These are phyloP conservation scores for Willowsia nigromaculata DNA, from an alignment of 2,888 invertebrate species.

Conservation along the genomic window DNA sequence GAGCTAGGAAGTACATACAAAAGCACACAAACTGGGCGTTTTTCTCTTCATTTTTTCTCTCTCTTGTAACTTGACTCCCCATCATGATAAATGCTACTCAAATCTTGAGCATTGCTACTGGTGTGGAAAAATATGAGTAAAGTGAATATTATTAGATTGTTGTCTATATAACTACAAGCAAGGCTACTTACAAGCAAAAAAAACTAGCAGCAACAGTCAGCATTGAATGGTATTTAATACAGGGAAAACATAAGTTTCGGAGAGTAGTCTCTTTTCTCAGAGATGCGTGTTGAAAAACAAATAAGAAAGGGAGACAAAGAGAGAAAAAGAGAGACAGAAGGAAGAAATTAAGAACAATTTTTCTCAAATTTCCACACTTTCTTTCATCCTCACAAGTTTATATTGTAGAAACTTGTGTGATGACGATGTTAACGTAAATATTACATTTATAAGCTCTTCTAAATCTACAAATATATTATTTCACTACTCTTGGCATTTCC, in stretches of 20 bases:
- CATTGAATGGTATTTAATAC: too few species aligned
- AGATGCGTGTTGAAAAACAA: not conserved
- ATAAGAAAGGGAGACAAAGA: not conserved
- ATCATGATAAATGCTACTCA: not conserved
- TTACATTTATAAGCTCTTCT: too few species aligned
- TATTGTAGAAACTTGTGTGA: not conserved
- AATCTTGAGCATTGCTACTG: not conserved
- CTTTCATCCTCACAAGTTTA: not conserved
- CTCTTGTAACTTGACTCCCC: not conserved
- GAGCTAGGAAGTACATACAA: not conserved
- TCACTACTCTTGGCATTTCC: not conserved
- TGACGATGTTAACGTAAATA: not conserved
- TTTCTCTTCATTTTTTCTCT: not conserved
- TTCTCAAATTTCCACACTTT: slow-evolving; percentile 16
- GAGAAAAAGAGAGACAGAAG: too few species aligned
- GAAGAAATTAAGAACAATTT: slow-evolving; percentile 10
- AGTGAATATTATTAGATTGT: slow-evolving; percentile 11
- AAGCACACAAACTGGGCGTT: not conserved
- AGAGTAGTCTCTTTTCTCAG: too few species aligned
- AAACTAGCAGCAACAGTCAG: too few species aligned
- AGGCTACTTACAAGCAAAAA: not conserved
- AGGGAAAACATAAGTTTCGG: too few species aligned
- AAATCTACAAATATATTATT: not conserved
- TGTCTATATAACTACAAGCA: not conserved
- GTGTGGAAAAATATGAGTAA: not conserved